These are phyloP conservation scores for Perizoma affinitatum DNA, from an alignment of 2,888 invertebrate genomes.

Conservation along the genomic window DNA sequence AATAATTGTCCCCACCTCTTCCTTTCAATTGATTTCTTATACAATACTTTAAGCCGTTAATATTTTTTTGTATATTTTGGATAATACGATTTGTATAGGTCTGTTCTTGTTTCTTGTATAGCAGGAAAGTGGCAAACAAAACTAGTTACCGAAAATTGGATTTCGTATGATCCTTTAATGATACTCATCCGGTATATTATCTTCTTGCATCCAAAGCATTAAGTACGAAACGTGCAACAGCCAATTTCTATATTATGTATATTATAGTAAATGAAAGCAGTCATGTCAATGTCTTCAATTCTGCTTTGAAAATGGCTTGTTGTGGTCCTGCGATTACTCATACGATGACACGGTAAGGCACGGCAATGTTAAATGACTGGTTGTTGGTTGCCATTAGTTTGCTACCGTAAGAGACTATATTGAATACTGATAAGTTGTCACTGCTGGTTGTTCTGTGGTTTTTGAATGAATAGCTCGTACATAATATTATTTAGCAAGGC, in stretches of 20 bases:
- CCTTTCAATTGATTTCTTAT: background rate
- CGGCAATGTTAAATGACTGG: conserved; percentile 48
- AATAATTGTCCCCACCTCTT: conserved; percentile 22
- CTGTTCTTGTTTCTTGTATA: too few relatives aligned
- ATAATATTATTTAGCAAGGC: background rate
- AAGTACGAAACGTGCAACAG: background rate
- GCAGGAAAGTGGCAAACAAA: background rate
- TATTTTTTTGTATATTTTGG: too few relatives aligned
- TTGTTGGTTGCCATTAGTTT: conserved; percentile 39
- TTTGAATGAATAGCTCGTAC: conserved; percentile 33
- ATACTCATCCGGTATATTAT: background rate
- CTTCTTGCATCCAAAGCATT: background rate
- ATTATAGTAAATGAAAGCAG: conserved; percentile 17
- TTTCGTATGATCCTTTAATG: background rate
- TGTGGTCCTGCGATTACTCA: conserved; percentile 61
- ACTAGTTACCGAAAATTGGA: background rate
- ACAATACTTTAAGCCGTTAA: too few relatives aligned
- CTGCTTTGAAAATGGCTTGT: conserved; percentile 51
- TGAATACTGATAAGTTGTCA: conserved; percentile 72
- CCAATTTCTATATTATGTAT: background rate
- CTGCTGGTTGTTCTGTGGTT: conserved; percentile 43
- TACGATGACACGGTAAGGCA: conserved; percentile 61
- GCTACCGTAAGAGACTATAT: conserved; percentile 58
- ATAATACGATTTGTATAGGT: too few relatives aligned
- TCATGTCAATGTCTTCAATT: conserved; percentile 51